phyloP scores from a whole-genome alignment of 2,888 invertebrate genomes.

The Conops quadrifasciatus region DNA sequence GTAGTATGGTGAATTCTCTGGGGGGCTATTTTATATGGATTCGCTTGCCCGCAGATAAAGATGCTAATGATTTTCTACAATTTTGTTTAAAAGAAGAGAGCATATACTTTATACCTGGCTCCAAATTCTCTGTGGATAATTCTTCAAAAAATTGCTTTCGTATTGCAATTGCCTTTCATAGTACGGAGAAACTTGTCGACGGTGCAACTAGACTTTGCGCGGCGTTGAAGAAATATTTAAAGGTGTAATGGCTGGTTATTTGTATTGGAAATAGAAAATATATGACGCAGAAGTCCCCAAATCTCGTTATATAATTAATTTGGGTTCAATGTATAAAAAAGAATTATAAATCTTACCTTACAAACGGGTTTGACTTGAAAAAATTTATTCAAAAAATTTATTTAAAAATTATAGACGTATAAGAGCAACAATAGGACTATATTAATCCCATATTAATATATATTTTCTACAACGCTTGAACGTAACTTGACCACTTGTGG shows the following conservation, averaged over 20 bases:
- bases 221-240: conserved; percentile 58
- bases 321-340: no score
- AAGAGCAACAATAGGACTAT: no score
- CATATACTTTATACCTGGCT: conserved; percentile 66
- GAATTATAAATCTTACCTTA: no score
- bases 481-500: no score
- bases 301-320: no score
- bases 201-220: conserved; percentile 63
- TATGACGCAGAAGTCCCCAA: no score
- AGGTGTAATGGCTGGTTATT: conserved; percentile 11
- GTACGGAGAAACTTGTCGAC: conserved; percentile 56
- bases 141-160: conserved; percentile 64
- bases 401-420: no score
- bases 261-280: no score
- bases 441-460: no score
- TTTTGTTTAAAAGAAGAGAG: conserved; percentile 64
- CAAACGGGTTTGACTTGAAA: no score
- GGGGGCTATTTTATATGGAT: conserved; percentile 75
- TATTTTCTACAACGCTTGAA: no score
- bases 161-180: conserved; percentile 68
- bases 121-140: conserved; percentile 61
- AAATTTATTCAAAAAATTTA: no score
- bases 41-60: conserved; percentile 63
- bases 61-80: conserved; percentile 63
- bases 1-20: conserved; percentile 63